Base-by-base conservation (phyloP, 2,113 vertebrate species). In the Typhlomys cinereus region DNA sequence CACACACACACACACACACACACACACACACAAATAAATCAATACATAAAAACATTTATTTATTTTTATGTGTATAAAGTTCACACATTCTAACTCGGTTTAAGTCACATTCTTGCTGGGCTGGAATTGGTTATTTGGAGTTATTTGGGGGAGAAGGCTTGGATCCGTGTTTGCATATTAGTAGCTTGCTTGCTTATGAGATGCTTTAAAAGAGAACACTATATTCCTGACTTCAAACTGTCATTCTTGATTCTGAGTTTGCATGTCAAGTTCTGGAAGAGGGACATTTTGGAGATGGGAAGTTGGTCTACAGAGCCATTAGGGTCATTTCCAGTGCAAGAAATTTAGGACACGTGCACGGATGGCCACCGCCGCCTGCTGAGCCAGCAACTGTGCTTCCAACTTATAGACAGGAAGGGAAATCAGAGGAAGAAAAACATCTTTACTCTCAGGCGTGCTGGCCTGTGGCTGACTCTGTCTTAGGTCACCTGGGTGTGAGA, bases 51-150 rank as follows among this genome's bases (percentile, higher is more conserved):
- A 76, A 31, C 52, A 66, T 41, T 59, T 29, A 29, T 27, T 69
- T 87, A 62, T 73, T 78, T 59, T 85, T 80, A 59, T 67, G 36
- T 90, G 23, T 62, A 7, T 18, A 74, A 59, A 10, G 48, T 29
- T 54, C 67, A 21, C 2, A 2, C 18, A 54, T 90, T 91, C 81
- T 59, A 39, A 81, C 57, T 89, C 29, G 64, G 0, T 85, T 91
- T 52, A 76, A 18, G n/a, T 27, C n/a, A 7, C 7, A 46, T 66
- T 48, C 36, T 71, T 85, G 41, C 39, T 31, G 44, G 46, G 12
- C 25, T 61, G 41, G 78, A 84, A 76, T 61, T 61, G n/a, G 25
- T 74, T 89, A 92, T 79, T n/a, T n/a, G n/a, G n/a, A n/a, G 69
- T 62, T 48, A 54, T 88, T 89, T 66, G 48, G 74, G 54, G 71